These are phyloP conservation scores for Lordiphosa clarofinis DNA, from an alignment of 1,140 invertebrate species.

Conservation along the genomic window DNA sequence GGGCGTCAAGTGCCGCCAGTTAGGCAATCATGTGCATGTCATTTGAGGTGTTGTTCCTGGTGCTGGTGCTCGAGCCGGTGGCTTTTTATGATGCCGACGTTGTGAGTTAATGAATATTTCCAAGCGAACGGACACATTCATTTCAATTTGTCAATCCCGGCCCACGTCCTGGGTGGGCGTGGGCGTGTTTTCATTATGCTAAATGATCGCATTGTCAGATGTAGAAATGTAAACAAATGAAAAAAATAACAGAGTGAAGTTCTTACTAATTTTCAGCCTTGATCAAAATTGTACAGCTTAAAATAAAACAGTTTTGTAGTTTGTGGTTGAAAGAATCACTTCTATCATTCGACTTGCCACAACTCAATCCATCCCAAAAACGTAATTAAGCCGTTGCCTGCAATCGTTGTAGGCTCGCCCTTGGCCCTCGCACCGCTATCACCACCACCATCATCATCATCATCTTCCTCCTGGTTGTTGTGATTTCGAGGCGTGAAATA, in stretches of 20 bases:
- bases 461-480: slow-evolving; percentile 37
- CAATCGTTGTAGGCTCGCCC: slow-evolving; percentile 15
- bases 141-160: slow-evolving; percentile 74
- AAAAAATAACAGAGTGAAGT: no score
- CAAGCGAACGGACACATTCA: slow-evolving; percentile 70
- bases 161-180: no score
- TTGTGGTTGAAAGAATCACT: slow-evolving; percentile 4
- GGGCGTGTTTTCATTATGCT: no score
- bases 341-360: slow-evolving; percentile 23
- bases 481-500: slow-evolving; percentile 76
- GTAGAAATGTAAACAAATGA: no score
- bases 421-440: slow-evolving; percentile 7
- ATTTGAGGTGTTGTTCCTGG: slow-evolving; percentile 62
- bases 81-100: slow-evolving; percentile 55
- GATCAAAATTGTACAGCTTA: no score
- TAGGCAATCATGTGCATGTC: slow-evolving; percentile 59
- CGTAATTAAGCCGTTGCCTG: slow-evolving; percentile 70
- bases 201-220: no score
- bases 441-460: background rate
- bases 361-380: background rate
- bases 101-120: slow-evolving; percentile 67
- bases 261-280: no score
- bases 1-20: slow-evolving; percentile 45
- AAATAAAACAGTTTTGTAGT: no score
- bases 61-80: slow-evolving; percentile 4